Conservation (phyloP, 2,888 invertebrate genomes). For the Ametastegia equiseti region DNA sequence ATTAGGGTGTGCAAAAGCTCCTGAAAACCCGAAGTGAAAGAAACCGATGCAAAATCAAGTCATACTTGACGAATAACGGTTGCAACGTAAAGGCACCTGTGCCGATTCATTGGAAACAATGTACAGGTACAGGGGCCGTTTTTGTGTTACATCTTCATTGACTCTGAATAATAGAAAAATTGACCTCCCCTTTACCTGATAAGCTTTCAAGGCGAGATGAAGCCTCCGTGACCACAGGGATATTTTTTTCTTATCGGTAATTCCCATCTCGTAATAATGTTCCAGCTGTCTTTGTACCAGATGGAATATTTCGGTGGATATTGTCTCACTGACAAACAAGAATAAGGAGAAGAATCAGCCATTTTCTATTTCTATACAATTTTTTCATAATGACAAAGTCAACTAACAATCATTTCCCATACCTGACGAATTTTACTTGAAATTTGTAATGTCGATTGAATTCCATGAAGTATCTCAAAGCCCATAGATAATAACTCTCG, state of each 20-base stretch:
- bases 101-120: too few species aligned
- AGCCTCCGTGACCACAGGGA: conserved; percentile 90
- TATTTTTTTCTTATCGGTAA: conserved; percentile 90
- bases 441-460: conserved; percentile 94
- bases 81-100: too few species aligned
- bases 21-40: too few species aligned
- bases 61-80: too few species aligned
- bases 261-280: conserved; percentile 89
- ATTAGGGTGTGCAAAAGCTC: conserved; percentile 91
- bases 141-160: not conserved
- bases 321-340: conserved; percentile 86
- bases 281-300: conserved; percentile 96
- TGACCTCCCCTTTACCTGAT: conserved; percentile 75
- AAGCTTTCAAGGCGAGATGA: conserved; percentile 88
- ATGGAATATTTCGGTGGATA: conserved; percentile 94
- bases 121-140: too few species aligned
- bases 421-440: conserved; percentile 93
- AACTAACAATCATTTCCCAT: not conserved
- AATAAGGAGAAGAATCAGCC: not conserved
- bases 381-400: not conserved
- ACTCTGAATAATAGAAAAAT: too few species aligned
- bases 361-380: not conserved
- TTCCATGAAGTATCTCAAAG: conserved; percentile 97
- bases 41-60: too few species aligned
- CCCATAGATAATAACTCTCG: conserved; percentile 96